A percentile compares a stretch with the other conserved stretches of the same genome.
Conservation (phyloP, 2,888 invertebrate genomes). For the Alloscopus bannaensis region DNA sequence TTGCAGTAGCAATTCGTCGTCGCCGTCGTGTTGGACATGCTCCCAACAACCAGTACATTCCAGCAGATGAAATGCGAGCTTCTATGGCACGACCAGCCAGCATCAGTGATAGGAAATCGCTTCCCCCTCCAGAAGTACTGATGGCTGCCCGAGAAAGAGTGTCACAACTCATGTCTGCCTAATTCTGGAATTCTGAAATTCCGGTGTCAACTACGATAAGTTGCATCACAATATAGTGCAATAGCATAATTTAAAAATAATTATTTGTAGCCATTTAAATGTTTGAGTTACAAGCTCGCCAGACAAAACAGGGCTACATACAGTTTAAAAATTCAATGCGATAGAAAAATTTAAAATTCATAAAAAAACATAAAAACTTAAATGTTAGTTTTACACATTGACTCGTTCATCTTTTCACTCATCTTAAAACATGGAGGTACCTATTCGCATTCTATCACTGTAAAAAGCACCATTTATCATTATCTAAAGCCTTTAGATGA, state of each 20-base stretch:
- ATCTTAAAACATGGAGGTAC: too few species aligned
- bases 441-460: too few species aligned
- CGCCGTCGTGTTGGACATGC: conserved; percentile 39
- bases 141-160: conserved; percentile 46
- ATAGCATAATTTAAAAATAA: conserved; percentile 1
- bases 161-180: conserved; percentile 26
- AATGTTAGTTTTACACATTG: too few species aligned
- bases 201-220: not conserved
- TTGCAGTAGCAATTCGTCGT: conserved; percentile 42
- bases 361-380: too few species aligned
- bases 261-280: not conserved
- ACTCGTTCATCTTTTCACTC: too few species aligned
- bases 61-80: conserved; percentile 34
- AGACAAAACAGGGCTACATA: not conserved
- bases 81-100: not conserved
- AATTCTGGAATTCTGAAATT: not conserved
- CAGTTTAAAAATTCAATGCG: too few species aligned
- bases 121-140: conserved; percentile 41
- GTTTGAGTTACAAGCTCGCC: not conserved
- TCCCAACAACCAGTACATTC: conserved; percentile 46
- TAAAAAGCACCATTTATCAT: too few species aligned
- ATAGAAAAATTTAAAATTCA: too few species aligned
- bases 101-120: conserved; percentile 39
- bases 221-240: too few species aligned
- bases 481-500: too few species aligned